Evolutionary conservation across 2,113 vertebrate genomes (phyloP), one percentile per base, ranked within the genome.

Genomic region (Ceyx margarethae): DNA sequence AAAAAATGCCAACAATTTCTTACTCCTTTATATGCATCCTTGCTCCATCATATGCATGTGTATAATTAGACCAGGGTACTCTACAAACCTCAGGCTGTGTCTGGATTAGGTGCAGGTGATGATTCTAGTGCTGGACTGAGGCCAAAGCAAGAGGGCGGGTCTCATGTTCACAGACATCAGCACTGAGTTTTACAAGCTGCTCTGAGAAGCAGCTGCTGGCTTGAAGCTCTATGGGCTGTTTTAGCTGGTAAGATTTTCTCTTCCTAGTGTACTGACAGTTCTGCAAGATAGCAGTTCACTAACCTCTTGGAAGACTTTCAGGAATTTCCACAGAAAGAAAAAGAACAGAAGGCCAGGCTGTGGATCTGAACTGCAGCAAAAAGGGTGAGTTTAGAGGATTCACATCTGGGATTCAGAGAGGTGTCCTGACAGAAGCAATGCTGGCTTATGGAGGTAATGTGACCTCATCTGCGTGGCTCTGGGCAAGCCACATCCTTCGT

Each of bases 181-280:
- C 31, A 19, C 10, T 5, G 66, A 43, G 9, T 74, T 90, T 90
- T 67, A 71, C 68, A 77, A 75, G 35, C 66, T 81, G 69, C 37
- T 86, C 31, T 90, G 43, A 81, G 66, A 81, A 94, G 61, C 78
- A 78, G 56, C 61, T 81, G 51, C 33, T 0, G 0, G 25, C 74
- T 91, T 87, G 75, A 94, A 82, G 53, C 64, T 72, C 77, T 51
- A 15, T 66, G n/a, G 18, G 42, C 40, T 88, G 37, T 71, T 93
- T 87, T 56, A 86, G 81, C 77, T 90, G 5, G 0, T 35, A 64
- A 81, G 57, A 64, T 75, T 94, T 81, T 78, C 65, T 76, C 20
- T 92, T 93, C 81, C 74, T 78, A 18, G 40, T 78, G 57, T 61
- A 31, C 48, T 45, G 69, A 74, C 81, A 84, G 53, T 57, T 81